These are phyloP conservation scores for Ctenochaetus hawaiiensis DNA, from an alignment of 2,797 vertebrate species.

Conservation along the genomic window DNA sequence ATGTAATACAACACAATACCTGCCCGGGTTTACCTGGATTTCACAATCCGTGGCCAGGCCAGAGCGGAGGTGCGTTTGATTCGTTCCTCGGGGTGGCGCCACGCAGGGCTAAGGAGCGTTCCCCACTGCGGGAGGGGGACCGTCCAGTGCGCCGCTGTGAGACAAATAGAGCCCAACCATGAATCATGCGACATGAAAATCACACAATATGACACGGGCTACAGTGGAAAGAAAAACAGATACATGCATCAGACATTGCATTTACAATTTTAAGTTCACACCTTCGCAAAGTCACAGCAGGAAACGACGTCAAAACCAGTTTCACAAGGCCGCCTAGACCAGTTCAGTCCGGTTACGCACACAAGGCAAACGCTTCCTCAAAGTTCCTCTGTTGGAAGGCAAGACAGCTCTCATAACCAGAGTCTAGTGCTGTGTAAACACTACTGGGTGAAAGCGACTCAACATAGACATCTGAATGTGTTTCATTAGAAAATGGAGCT, in stretches of 20 bases:
- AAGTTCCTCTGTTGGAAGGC: constrained; percentile 82
- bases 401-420: constrained; percentile 64
- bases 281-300: constrained; percentile 58
- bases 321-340: constrained; percentile 32
- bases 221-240: not conserved
- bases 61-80: constrained; percentile 59
- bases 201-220: constrained; percentile 34
- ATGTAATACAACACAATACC: constrained; percentile 67
- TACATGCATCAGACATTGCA: not conserved
- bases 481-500: rapidly evolving
- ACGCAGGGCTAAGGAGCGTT: constrained; percentile 68
- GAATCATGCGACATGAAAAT: constrained; percentile 64
- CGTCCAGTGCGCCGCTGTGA: constrained; percentile 83
- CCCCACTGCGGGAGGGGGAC: constrained; percentile 64
- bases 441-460: constrained; percentile 19
- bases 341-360: constrained; percentile 43
- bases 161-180: constrained; percentile 87
- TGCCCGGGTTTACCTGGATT: constrained; percentile 83
- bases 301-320: not conserved
- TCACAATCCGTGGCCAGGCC: constrained; percentile 69
- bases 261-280: constrained; percentile 65
- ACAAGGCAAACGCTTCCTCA: constrained; percentile 64
- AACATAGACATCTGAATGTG: not conserved
- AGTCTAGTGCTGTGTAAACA: constrained; percentile 37
- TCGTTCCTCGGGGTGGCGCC: constrained; percentile 65